Percentiles rank a stretch among this genome's conserved stretches.
phyloP scores from a whole-genome alignment of 2,113 vertebrate genomes.

The Lophura nycthemera region DNA sequence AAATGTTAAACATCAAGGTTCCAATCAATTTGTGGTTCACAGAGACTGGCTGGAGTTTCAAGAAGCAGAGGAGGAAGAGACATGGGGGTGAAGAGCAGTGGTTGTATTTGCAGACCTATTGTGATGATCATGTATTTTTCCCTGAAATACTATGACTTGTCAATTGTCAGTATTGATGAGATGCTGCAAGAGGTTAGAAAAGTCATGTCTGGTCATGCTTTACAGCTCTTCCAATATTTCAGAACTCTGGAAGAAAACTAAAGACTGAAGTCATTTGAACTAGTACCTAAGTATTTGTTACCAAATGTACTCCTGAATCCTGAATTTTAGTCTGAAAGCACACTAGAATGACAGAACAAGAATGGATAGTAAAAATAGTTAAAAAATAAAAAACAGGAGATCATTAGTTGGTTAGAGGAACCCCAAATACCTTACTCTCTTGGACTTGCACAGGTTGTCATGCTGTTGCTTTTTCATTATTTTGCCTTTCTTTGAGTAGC shows the following conservation, averaged over 20 bases:
- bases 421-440: not conserved
- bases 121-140: not conserved
- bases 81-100: not conserved
- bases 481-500: not conserved
- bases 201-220: not conserved
- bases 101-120: not conserved
- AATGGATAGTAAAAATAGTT: not conserved
- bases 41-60: not conserved
- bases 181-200: not conserved
- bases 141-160: not conserved
- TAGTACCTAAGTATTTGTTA: not conserved
- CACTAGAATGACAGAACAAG: not conserved
- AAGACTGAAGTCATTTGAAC: not conserved
- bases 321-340: not conserved
- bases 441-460: not conserved
- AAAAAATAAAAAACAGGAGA: not conserved
- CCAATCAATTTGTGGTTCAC: not conserved
- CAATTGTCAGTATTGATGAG: not conserved
- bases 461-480: not conserved
- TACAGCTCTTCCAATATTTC: not conserved
- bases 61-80: not conserved
- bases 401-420: not conserved
- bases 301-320: not conserved
- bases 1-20: not conserved
- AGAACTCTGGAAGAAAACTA: not conserved